Evolutionary conservation across 2,797 vertebrate species (phyloP), one percentile per base, ranked within the genome.

Genomic region (Lateolabrax maculatus): DNA sequence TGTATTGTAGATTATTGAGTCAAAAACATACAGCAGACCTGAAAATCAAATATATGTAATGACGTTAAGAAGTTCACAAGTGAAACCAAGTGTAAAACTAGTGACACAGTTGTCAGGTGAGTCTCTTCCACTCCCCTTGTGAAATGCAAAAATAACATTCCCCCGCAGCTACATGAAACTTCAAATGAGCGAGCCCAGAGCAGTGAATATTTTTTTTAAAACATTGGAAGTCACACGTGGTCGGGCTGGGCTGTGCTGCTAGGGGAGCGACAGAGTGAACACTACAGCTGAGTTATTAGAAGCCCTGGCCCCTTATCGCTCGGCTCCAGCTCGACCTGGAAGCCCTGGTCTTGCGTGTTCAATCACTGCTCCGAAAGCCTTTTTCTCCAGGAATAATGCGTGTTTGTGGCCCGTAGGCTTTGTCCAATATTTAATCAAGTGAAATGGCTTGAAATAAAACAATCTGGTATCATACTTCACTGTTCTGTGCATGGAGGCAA

Each of bases 391-490:
- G 70, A 86, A 52, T 66, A 83, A 75, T 80, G 43, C 43, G 12
- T 66, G 81, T 86, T 68, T 80, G 67, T 76, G 61, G 70, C 85
- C 81, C 74, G 57, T 63, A 78, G 82, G 75, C 72, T 84, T 85
- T 82, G 75, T 85, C 84, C 83, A 84, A 63, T 74, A 79, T 84
- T 88, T 90, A 90, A 91, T 92, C 83, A 90, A 81, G 79, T 84
- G 81, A 85, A 91, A 86, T 81, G 79, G 66, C 66, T 74, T 77
- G 76, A 85, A 93, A 89, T 74, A 19, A 80, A 87, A 85, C 66
- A 86, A 86, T 88, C 85, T 79, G 64, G 76, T 87, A 72, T 86
- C 83, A 77, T 67, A 78, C 81, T 75, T 85, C 69, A 79, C 62
- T 75, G 76, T 69, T 85, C 69, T 70, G 67, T 70, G 82, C 75